Conservation (phyloP, 2,797 vertebrate species). For the Erethizon dorsatum region DNA sequence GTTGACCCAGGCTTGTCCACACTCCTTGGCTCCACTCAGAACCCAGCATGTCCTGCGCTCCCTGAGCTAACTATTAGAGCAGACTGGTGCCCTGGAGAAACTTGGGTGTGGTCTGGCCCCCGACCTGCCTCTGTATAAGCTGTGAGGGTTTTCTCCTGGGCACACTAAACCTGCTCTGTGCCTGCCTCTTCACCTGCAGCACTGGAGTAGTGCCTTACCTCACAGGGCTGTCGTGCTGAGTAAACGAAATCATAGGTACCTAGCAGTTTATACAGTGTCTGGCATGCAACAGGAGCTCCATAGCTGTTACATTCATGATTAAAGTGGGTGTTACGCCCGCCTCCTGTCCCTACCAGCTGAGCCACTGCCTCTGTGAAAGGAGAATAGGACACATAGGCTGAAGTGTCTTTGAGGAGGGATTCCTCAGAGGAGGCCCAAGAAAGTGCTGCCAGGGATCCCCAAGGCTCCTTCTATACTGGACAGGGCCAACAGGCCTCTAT, state of each 20-base stretch:
- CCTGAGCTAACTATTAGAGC: background rate
- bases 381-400: background rate
- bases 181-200: background rate
- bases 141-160: background rate
- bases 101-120: background rate
- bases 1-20: rapidly evolving
- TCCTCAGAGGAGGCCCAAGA: background rate
- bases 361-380: background rate
- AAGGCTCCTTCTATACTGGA: background rate
- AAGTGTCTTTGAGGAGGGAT: background rate
- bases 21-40: background rate
- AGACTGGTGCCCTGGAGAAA: background rate
- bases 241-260: background rate
- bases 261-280: background rate
- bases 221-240: background rate
- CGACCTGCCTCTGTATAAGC: background rate
- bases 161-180: background rate
- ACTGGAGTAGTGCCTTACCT: background rate
- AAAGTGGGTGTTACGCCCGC: background rate
- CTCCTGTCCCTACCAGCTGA: background rate
- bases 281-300: rapidly evolving
- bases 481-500: background rate
- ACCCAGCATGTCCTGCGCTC: background rate
- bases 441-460: background rate
- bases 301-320: background rate